phyloP scores from a whole-genome alignment of 2,113 vertebrate species.

The Coptodon bakossiorum region DNA sequence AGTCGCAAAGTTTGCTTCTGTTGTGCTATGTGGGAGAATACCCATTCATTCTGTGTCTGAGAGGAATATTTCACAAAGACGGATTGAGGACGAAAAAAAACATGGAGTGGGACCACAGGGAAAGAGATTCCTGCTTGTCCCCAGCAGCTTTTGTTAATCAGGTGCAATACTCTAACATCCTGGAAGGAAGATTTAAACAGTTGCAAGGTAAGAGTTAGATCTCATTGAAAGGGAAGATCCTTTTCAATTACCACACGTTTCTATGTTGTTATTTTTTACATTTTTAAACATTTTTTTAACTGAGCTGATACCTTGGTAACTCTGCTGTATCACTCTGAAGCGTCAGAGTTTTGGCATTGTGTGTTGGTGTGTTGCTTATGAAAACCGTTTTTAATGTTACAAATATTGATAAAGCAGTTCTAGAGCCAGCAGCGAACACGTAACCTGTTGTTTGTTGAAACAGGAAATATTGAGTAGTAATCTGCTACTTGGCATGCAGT shows the following conservation, averaged over 20 bases:
- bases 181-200: constrained; percentile 91
- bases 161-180: constrained; percentile 83
- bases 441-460: background rate
- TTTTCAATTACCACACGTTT: background rate
- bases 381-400: background rate
- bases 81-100: background rate
- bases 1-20: background rate
- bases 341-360: background rate
- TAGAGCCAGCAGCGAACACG: background rate
- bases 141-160: constrained; percentile 87
- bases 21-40: constrained; percentile 45
- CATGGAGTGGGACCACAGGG: constrained; percentile 68
- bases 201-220: constrained; percentile 82
- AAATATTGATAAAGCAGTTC: background rate
- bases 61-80: constrained; percentile 28
- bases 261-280: background rate
- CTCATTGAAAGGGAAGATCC: background rate
- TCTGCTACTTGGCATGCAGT: background rate
- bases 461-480: background rate
- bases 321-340: background rate
- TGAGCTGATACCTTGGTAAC: background rate
- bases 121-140: constrained; percentile 73
- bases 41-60: constrained; percentile 23
- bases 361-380: background rate
- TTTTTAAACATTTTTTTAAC: background rate